Evolutionary conservation across 2,888 invertebrate species (phyloP).

Genomic region (Chesias legatella): DNA sequence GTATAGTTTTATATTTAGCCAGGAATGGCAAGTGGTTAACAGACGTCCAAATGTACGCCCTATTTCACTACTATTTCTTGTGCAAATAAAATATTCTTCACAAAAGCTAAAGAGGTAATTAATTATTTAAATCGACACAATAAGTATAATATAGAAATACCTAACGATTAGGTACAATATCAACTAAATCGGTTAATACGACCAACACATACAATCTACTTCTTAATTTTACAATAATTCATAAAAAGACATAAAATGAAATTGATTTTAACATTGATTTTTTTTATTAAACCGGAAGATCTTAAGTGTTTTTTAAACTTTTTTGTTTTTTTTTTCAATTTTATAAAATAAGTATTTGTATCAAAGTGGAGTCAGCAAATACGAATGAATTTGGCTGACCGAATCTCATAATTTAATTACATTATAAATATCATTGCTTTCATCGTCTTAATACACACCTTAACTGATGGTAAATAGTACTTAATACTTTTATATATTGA

Average conservation of each 20-base stretch:
- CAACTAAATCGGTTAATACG: conserved; percentile 75
- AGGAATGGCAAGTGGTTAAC: neutral
- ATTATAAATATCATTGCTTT: conserved; percentile 79
- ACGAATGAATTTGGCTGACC: conserved; percentile 70
- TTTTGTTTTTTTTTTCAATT: conserved; percentile 55
- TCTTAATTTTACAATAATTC: conserved; percentile 71
- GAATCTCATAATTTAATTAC: conserved; percentile 54
- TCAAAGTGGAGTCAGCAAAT: conserved; percentile 76
- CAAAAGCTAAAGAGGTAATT: conserved; percentile 79
- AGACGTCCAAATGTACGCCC: conserved; percentile 51
- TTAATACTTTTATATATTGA: conserved; percentile 71
- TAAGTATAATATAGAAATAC: conserved; percentile 76
- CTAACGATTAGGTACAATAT: conserved; percentile 71
- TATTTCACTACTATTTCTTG: conserved; percentile 73
- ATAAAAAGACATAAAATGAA: conserved; percentile 75
- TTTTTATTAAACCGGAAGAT: conserved; percentile 68
- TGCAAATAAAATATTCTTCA: conserved; percentile 72
- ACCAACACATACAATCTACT: conserved; percentile 75
- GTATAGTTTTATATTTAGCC: neutral
- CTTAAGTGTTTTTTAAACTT: conserved; percentile 64
- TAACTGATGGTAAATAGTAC: conserved; percentile 77
- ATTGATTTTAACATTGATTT: conserved; percentile 61
- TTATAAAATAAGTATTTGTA: conserved; percentile 79
- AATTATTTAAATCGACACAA: conserved; percentile 73
- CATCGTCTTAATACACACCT: conserved; percentile 67